A percentile compares a stretch with the other conserved stretches of the same genome.
phyloP scores from a whole-genome alignment of 2,888 invertebrate species.

The Galerucella calmariensis region DNA sequence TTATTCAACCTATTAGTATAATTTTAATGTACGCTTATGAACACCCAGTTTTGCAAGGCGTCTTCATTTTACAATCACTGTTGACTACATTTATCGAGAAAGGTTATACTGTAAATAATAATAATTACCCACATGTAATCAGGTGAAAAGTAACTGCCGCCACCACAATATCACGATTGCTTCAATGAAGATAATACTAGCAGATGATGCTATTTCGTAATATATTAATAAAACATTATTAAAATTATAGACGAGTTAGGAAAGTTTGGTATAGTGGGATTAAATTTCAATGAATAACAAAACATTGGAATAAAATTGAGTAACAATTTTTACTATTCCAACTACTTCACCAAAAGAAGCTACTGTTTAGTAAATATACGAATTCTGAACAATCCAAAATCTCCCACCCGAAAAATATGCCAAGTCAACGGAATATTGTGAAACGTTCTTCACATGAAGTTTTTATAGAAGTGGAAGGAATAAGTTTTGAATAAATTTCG shows the following conservation, averaged over 20 bases:
- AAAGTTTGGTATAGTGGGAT: neutral
- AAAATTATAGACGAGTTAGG: neutral
- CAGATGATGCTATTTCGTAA: neutral
- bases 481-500: no score
- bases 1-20: no score
- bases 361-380: no score
- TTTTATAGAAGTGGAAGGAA: no score
- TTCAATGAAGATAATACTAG: neutral
- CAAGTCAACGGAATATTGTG: no score
- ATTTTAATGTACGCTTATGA: neutral
- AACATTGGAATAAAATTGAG: no score
- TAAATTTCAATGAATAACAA: neutral
- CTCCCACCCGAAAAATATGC: no score
- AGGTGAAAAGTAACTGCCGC: neutral
- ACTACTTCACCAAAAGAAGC: no score
- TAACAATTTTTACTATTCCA: no score
- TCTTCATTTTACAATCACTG: slow-evolving; percentile 4
- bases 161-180: slow-evolving; percentile 1
- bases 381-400: no score
- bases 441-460: no score
- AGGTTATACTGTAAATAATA: slow-evolving; percentile 12
- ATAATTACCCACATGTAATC: slow-evolving; percentile 11
- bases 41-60: neutral
- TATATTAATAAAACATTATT: neutral
- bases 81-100: slow-evolving; percentile 6